These are phyloP conservation scores for Phaedon cochleariae DNA, from an alignment of 2,888 invertebrate species.

Conservation along the genomic window DNA sequence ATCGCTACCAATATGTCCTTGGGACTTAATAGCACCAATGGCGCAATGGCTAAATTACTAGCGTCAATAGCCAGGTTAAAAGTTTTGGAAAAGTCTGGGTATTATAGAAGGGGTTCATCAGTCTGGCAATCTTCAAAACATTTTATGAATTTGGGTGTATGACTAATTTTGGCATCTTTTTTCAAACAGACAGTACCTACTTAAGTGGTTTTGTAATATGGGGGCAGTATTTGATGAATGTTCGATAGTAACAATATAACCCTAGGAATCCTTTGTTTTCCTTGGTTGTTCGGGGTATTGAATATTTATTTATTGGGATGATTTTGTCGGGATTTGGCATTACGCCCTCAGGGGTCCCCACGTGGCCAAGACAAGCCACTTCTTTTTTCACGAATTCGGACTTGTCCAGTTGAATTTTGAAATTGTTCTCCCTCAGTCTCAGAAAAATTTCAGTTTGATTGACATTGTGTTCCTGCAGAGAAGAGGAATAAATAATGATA, in stretches of 20 bases:
- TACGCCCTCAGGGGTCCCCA: conserved; percentile 25
- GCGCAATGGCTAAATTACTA: conserved; percentile 48
- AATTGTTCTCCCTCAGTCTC: conserved; percentile 17
- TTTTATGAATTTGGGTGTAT: not conserved
- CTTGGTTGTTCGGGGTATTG: conserved; percentile 15
- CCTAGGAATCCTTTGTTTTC: conserved; percentile 22
- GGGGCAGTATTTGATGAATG: conserved; percentile 11
- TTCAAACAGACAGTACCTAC: not conserved
- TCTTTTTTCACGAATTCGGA: conserved; percentile 32
- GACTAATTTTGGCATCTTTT: not conserved
- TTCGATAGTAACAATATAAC: conserved; percentile 20
- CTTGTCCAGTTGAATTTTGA: conserved; percentile 34
- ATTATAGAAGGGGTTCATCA: conserved; percentile 24
- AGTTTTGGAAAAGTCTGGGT: conserved; percentile 46
- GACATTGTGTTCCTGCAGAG: conserved; percentile 25
- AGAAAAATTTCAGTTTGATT: conserved; percentile 23
- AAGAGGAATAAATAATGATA: conserved; percentile 25
- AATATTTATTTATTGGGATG: conserved; percentile 7
- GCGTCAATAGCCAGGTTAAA: conserved; percentile 52
- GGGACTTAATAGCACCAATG: conserved; percentile 49
- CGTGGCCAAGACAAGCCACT: conserved; percentile 30
- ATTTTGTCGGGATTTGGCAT: conserved; percentile 35
- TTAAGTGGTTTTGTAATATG: not conserved
- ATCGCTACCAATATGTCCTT: conserved; percentile 48
- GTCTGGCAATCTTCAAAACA: conserved; percentile 21